Evolutionary conservation across 2,113 vertebrate species (phyloP).

Genomic region (Gymnorhina tibicen): DNA sequence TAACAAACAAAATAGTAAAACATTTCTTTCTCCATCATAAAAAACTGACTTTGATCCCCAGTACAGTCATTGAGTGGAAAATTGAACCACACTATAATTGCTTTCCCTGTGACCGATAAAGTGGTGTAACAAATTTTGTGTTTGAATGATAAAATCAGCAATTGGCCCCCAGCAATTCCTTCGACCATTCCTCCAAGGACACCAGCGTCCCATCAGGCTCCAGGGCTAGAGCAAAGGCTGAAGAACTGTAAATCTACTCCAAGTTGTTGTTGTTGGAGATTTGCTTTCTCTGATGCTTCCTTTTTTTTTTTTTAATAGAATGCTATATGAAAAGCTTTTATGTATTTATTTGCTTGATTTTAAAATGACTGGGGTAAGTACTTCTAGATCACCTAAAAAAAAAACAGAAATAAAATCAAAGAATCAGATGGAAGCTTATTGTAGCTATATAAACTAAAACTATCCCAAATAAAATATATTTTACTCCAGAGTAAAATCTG

Average conservation of each 20-base stretch:
- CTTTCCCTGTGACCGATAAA: constrained; percentile 89
- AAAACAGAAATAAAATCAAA: background rate
- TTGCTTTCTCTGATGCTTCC: background rate
- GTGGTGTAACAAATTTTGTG: constrained; percentile 89
- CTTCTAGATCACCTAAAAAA: background rate
- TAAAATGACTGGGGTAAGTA: constrained; percentile 56
- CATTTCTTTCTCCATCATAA: constrained; percentile 73
- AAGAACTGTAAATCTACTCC: constrained; percentile 79
- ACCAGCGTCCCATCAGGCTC: constrained; percentile 80
- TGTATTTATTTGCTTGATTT: constrained; percentile 37
- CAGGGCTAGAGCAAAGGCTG: constrained; percentile 74
- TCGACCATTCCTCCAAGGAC: constrained; percentile 86
- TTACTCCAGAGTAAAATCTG: constrained; percentile 69
- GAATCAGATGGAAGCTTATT: constrained; percentile 28
- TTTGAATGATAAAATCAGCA: constrained; percentile 90
- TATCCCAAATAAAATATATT: constrained; percentile 60
- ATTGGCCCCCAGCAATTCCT: constrained; percentile 82
- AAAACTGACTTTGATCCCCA: constrained; percentile 84
- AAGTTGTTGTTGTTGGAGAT: constrained; percentile 63
- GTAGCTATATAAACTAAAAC: constrained; percentile 25
- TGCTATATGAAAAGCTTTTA: background rate
- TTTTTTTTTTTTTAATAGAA: background rate
- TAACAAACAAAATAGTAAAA: constrained; percentile 76
- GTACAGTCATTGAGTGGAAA: constrained; percentile 86
- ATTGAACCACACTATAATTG: constrained; percentile 90